Evolutionary conservation across 2,113 vertebrate species (phyloP).

Genomic region (Alethe castanea): DNA sequence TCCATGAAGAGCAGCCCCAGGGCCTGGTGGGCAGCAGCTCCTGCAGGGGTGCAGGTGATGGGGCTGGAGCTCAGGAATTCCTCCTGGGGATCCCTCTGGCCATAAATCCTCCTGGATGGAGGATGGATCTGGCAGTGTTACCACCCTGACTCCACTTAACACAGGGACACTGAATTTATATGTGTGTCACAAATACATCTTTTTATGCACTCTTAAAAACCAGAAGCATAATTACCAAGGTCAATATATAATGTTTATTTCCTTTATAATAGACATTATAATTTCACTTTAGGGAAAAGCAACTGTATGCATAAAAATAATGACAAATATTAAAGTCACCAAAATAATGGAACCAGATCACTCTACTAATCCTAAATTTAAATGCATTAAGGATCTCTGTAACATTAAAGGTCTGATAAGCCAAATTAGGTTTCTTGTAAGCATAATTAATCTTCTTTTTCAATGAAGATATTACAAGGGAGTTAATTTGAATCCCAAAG

Average conservation of each 20-base stretch:
- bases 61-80: not conserved
- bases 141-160: not conserved
- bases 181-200: slow-evolving; percentile 62
- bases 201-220: slow-evolving; percentile 76
- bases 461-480: slow-evolving; percentile 83
- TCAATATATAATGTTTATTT: slow-evolving; percentile 83
- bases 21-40: not conserved
- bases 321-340: slow-evolving; percentile 78
- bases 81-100: not conserved
- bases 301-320: slow-evolving; percentile 78
- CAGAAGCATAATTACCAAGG: slow-evolving; percentile 77
- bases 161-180: slow-evolving; percentile 57
- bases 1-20: not conserved
- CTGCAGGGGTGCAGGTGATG: not conserved
- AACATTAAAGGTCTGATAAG: slow-evolving; percentile 85
- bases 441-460: slow-evolving; percentile 83
- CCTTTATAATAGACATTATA: slow-evolving; percentile 74
- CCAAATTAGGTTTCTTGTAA: slow-evolving; percentile 84
- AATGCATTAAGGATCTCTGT: slow-evolving; percentile 77
- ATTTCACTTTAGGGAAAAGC: slow-evolving; percentile 74
- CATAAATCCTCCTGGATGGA: not conserved
- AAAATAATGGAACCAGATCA: slow-evolving; percentile 75
- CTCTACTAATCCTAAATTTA: slow-evolving; percentile 79
- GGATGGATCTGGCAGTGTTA: not conserved
- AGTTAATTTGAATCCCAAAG: slow-evolving; percentile 81